phyloP scores from a whole-genome alignment of 92 coral and sea anemone species.

The Porites rus region DNA sequence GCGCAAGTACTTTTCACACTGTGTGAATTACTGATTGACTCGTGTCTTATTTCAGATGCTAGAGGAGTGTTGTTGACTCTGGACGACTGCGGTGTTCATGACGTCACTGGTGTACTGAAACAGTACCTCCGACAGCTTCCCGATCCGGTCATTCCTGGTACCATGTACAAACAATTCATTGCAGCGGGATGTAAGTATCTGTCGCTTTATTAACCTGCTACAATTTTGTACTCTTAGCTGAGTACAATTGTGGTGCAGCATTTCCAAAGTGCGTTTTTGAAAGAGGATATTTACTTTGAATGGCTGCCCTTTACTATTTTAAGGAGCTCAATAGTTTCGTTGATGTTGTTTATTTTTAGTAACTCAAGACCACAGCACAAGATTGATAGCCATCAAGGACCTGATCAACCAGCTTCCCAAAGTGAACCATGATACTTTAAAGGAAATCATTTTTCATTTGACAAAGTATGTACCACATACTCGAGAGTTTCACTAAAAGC shows the following conservation, averaged over 20 bases:
- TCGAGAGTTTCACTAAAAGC: too few relatives aligned
- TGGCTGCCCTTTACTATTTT: background rate
- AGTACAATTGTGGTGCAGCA: too few relatives aligned
- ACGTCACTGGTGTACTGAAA: conserved; percentile 94
- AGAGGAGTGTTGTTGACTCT: conserved; percentile 80
- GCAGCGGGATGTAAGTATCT: conserved; percentile 76
- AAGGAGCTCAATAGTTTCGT: background rate
- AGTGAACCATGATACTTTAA: conserved; percentile 91
- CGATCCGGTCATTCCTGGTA: conserved; percentile 93
- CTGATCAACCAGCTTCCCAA: conserved; percentile 77
- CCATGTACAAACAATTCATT: conserved; percentile 79
- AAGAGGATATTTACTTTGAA: too few relatives aligned
- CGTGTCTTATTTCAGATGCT: conserved; percentile 71
- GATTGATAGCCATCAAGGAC: conserved; percentile 70
- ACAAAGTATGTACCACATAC: conserved; percentile 66
- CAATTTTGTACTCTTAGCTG: too few relatives aligned
- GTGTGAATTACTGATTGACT: background rate
- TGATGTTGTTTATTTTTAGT: conserved; percentile 45
- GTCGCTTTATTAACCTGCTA: background rate
- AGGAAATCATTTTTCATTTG: conserved; percentile 89
- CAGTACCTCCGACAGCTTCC: conserved; percentile 94
- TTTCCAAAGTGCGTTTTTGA: too few relatives aligned
- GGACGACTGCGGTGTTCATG: conserved; percentile 94
- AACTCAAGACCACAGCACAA: conserved; percentile 67
- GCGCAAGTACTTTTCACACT: too few relatives aligned